Evolutionary conservation across 2,888 invertebrate genomes (phyloP).

Genomic region (Boloria selene): DNA sequence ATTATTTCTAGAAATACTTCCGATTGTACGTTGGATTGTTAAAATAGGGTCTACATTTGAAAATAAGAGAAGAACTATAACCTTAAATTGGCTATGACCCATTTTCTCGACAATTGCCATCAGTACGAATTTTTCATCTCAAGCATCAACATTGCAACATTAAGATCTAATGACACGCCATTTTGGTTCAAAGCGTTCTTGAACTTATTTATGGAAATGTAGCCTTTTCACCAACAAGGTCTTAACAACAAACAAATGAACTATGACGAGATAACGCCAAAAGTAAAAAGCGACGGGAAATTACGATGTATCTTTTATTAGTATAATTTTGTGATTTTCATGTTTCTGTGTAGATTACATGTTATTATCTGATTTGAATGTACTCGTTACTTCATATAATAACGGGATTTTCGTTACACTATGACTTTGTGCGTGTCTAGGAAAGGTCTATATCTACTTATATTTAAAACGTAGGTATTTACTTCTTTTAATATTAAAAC

Average conservation of each 20-base stretch:
- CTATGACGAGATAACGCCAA: background rate
- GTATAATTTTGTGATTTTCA: slow-evolving; percentile 4
- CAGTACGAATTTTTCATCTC: slow-evolving; percentile 17
- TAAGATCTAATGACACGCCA: slow-evolving; percentile 33
- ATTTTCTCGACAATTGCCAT: slow-evolving; percentile 11
- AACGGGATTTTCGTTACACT: no score
- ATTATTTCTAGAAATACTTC: no score
- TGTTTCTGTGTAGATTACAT: background rate
- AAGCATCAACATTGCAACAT: slow-evolving; percentile 22
- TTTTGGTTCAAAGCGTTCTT: slow-evolving; percentile 38
- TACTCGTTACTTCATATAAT: no score
- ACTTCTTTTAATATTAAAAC: no score
- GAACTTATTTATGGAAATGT: slow-evolving; percentile 42
- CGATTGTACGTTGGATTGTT: no score
- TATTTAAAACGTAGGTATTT: no score
- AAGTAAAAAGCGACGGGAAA: background rate
- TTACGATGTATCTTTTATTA: background rate
- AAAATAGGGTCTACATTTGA: background rate
- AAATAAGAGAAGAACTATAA: background rate
- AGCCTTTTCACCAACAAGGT: slow-evolving; percentile 21
- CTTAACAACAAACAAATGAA: slow-evolving; percentile 1
- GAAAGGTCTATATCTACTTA: no score
- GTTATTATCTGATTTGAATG: background rate
- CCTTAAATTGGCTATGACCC: background rate
- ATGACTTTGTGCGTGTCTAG: no score